These are phyloP conservation scores for Nannobrachium achirus DNA, from an alignment of 2,113 vertebrate genomes.

Conservation along the genomic window DNA sequence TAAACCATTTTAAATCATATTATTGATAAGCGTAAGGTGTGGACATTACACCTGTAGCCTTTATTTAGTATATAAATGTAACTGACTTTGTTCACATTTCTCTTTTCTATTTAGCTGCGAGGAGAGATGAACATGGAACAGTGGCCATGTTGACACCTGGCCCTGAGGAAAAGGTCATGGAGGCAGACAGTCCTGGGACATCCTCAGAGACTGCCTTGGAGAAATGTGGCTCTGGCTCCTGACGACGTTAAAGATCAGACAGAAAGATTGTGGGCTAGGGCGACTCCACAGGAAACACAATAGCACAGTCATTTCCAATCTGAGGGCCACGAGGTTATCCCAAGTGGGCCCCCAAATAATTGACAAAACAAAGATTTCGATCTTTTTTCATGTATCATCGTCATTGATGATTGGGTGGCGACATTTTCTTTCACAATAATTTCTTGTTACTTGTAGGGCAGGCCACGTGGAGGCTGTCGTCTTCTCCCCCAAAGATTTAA, in stretches of 20 bases:
- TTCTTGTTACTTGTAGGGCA: too few relatives aligned
- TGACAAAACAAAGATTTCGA: too few relatives aligned
- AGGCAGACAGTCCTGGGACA: not conserved
- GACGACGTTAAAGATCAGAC: conserved; percentile 62
- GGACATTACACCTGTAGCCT: not conserved
- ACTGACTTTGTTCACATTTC: conserved; percentile 1
- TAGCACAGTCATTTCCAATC: too few relatives aligned
- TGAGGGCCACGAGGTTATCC: too few relatives aligned
- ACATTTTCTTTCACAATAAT: too few relatives aligned
- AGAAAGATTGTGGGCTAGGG: too few relatives aligned
- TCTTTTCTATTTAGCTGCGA: conserved; percentile 44
- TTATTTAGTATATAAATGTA: not conserved
- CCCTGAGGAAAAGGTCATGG: conserved; percentile 17
- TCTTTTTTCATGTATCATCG: too few relatives aligned
- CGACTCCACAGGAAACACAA: too few relatives aligned
- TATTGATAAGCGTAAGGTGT: not conserved
- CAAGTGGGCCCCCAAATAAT: too few relatives aligned
- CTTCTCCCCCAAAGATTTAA: too few relatives aligned
- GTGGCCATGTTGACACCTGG: conserved; percentile 22
- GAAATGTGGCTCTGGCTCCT: conserved; percentile 64
- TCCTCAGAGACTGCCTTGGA: conserved; percentile 43
- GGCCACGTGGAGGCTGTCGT: too few relatives aligned
- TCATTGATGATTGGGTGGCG: too few relatives aligned
- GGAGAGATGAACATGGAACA: not conserved
- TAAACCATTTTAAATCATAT: not conserved